Percentiles rank a stretch among this genome's conserved stretches.
These are phyloP conservation scores for Bergia sp. DNA, from an alignment of 92 coral and sea anemone species.

Conservation along the genomic window DNA sequence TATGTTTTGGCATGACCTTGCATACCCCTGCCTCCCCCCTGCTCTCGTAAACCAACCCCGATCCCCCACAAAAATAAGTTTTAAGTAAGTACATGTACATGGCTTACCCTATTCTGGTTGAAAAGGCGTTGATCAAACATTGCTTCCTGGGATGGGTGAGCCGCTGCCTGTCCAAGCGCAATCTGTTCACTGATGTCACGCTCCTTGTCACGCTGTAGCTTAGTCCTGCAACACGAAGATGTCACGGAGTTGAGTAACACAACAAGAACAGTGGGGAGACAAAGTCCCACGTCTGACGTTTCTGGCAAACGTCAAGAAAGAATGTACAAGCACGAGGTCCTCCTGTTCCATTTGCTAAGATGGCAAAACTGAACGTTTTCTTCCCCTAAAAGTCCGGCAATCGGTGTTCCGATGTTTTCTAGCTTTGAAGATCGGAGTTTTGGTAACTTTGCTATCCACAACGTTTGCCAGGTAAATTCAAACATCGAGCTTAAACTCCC, in stretches of 20 bases:
- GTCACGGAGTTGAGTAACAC: neutral
- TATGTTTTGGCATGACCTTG: neutral
- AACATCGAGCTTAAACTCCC: no score
- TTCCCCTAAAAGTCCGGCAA: no score
- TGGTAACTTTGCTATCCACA: no score
- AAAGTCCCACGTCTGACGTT: no score
- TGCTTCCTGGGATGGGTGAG: constrained; percentile 89
- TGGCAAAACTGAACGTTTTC: no score
- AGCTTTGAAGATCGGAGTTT: no score
- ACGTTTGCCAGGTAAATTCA: no score
- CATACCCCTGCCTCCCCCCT: neutral
- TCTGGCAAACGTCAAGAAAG: no score
- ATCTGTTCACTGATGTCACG: constrained; percentile 99
- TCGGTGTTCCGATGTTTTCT: no score
- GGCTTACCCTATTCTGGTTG: constrained; percentile 86
- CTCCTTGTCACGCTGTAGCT: constrained; percentile 95
- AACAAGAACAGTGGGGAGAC: neutral
- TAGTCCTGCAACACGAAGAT: constrained; percentile 63
- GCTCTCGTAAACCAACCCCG: neutral
- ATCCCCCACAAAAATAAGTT: neutral
- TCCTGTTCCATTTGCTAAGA: no score
- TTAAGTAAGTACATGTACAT: no score
- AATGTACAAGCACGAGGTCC: no score
- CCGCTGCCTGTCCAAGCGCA: constrained; percentile 94
- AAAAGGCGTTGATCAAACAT: constrained; percentile 97